Evolutionary conservation across 2,113 vertebrate genomes (phyloP), one percentile per base, ranked within the genome.

Genomic region (Triplophysa rosa): DNA sequence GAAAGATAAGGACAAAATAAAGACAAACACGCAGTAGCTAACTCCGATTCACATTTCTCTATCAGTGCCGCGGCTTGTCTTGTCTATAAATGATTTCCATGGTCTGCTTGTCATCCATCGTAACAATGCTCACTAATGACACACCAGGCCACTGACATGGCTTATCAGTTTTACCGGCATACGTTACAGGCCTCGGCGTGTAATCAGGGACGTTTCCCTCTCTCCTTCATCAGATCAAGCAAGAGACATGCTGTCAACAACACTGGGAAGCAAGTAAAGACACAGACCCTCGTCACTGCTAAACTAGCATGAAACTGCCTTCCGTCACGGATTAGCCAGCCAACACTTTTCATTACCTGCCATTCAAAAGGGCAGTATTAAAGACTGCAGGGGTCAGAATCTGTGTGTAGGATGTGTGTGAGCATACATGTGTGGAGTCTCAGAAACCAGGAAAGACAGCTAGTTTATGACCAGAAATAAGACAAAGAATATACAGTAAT

Each of bases 321-420:
- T 87, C 65, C 49, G 83, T 87, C 85, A 67, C 3, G 37, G 90
- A 80, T 81, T 78, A 82, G 85, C 88, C 84, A 85, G 77, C 40
- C 77, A 87, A 68, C 4, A 69, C 75, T 84, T 88, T 88, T 90
- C 91, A 87, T 90, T 89, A 88, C 88, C 87, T 86, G 87, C 85
- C 82, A 90, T 91, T 91, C 87, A 91, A 86, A 88, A 86, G 80
- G 80, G 84, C 84, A 84, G 87, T 89, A 92, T 93, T 90, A 89
- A 90, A 86, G 84, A 86, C 82, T 81, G 84, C 80, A 79, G 83
- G 83, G 87, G 81, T 21, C 54, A 21, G 19, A 47, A 11, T 61
- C 8, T 37, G 23, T 73, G 33, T 24, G 63, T 19, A 14, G 64
- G 64, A 42, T 10, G 10, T 8, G 61, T 66, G n/a, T 26, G 54